Conservation (phyloP, 2,113 vertebrate genomes). For the Lucifuga dentata region DNA sequence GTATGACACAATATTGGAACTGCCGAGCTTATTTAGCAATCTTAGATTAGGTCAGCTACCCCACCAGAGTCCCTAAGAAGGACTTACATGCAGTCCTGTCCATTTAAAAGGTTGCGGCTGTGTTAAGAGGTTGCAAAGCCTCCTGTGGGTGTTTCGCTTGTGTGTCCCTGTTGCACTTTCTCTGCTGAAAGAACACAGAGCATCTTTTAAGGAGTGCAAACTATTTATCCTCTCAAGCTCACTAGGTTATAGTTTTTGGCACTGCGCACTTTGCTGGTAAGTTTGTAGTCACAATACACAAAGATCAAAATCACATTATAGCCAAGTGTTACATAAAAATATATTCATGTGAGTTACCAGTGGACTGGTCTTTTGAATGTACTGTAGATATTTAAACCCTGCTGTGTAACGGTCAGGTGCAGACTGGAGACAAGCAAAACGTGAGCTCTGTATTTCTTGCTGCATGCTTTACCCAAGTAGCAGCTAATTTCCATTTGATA, state of each 20-base stretch:
- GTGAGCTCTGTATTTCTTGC: slow-evolving; percentile 10
- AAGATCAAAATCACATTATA: slow-evolving; percentile 36
- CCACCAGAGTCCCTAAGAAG: too few species aligned
- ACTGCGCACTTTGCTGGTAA: slow-evolving; percentile 10
- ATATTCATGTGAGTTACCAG: neutral
- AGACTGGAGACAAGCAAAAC: slow-evolving; percentile 27
- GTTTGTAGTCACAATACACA: slow-evolving; percentile 29
- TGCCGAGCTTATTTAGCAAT: too few species aligned
- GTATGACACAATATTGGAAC: too few species aligned
- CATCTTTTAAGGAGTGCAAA: slow-evolving; percentile 43
- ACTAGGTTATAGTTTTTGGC: slow-evolving; percentile 48
- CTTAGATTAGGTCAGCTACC: too few species aligned
- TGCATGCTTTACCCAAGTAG: slow-evolving; percentile 40
- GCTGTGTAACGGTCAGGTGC: neutral
- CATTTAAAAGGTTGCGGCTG: too few species aligned
- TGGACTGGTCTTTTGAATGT: slow-evolving; percentile 21
- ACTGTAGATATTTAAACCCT: slow-evolving; percentile 9
- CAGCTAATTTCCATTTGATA: slow-evolving; percentile 70
- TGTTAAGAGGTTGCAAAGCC: too few species aligned
- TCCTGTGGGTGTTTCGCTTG: slow-evolving; percentile 31
- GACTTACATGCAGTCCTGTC: too few species aligned
- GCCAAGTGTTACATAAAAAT: neutral
- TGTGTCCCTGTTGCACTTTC: slow-evolving; percentile 21
- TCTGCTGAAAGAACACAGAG: slow-evolving; percentile 21
- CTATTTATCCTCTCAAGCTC: slow-evolving; percentile 35